A percentile compares a stretch with the other conserved stretches of the same genome.
Evolutionary conservation across 2,797 vertebrate species (phyloP).

Genomic region (Synanceia verrucosa): DNA sequence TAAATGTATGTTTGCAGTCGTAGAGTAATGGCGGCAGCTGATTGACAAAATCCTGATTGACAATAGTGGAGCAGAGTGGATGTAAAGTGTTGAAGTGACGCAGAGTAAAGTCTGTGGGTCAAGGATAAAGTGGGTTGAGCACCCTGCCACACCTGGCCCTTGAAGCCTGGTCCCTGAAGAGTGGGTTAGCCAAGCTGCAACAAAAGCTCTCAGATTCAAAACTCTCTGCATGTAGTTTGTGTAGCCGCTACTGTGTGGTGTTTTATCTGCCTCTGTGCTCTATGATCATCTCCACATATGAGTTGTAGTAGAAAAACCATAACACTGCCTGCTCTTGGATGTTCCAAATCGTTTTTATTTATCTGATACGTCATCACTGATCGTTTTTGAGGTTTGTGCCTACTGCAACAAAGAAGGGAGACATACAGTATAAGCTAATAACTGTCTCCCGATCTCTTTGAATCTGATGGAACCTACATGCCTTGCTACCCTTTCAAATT

Average conservation of each 20-base stretch:
- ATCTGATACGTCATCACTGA: not conserved
- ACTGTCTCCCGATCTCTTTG: not conserved
- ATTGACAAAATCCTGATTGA: slow-evolving; percentile 49
- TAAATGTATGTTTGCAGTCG: not conserved
- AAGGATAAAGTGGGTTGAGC: slow-evolving; percentile 58
- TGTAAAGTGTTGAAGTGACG: slow-evolving; percentile 46
- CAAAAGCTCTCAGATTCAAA: slow-evolving; percentile 56
- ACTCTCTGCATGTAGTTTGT: slow-evolving; percentile 22
- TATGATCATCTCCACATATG: not conserved
- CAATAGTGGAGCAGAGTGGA: slow-evolving; percentile 48
- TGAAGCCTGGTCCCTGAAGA: slow-evolving; percentile 75
- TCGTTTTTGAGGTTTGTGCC: not conserved
- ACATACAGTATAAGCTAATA: not conserved
- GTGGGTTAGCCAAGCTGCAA: slow-evolving; percentile 43
- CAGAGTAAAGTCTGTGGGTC: slow-evolving; percentile 53
- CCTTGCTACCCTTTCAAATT: not conserved
- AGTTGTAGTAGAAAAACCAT: not conserved
- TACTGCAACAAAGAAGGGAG: not conserved
- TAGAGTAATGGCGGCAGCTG: slow-evolving; percentile 22
- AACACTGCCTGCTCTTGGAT: not conserved
- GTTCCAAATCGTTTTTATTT: not conserved
- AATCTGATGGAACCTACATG: not conserved
- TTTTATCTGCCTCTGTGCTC: slow-evolving; percentile 4
- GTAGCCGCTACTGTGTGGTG: slow-evolving; percentile 7
- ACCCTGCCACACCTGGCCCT: slow-evolving; percentile 61